phyloP scores from a whole-genome alignment of 2,797 vertebrate species.

The Clarias pachynema region DNA sequence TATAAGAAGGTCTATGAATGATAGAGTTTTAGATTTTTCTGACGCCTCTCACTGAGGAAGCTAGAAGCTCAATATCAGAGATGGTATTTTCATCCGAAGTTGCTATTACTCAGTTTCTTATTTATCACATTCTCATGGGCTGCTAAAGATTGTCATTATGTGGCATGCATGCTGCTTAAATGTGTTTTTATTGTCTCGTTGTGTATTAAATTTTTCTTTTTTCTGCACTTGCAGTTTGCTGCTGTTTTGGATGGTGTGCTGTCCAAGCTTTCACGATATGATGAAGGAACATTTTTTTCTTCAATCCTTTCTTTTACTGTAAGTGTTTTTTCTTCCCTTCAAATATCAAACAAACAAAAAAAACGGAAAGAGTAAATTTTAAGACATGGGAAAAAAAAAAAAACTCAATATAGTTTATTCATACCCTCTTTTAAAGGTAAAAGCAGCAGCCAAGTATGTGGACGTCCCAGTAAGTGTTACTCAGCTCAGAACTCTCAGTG shows the following conservation, averaged over 20 bases:
- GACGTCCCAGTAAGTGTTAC: conserved; percentile 91
- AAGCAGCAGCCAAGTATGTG: conserved; percentile 96
- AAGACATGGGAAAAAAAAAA: not conserved
- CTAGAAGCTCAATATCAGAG: conserved; percentile 32
- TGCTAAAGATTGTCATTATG: conserved; percentile 23
- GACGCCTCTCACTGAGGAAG: conserved; percentile 26
- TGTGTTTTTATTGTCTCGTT: conserved; percentile 20
- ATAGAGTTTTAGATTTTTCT: conserved; percentile 9
- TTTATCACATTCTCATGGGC: conserved; percentile 17
- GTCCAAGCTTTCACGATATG: conserved; percentile 92
- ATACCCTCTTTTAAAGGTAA: conserved; percentile 78
- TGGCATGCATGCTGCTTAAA: conserved; percentile 4
- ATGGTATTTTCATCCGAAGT: conserved; percentile 33
- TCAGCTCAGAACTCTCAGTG: conserved; percentile 44
- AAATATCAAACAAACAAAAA: not conserved
- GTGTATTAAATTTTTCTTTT: conserved; percentile 31
- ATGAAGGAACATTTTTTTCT: conserved; percentile 96
- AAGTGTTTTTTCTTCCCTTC: conserved; percentile 67
- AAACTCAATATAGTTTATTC: conserved; percentile 51
- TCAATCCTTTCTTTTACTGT: conserved; percentile 97
- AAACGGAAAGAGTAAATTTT: not conserved
- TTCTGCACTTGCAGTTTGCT: conserved; percentile 75
- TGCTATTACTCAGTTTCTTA: conserved; percentile 37
- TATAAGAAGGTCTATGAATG: conserved; percentile 31
- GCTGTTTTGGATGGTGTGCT: conserved; percentile 89